Evolutionary conservation across 2,888 invertebrate species (phyloP), one percentile per base, ranked within the genome.

Genomic region (Balanococcus diminutus): DNA sequence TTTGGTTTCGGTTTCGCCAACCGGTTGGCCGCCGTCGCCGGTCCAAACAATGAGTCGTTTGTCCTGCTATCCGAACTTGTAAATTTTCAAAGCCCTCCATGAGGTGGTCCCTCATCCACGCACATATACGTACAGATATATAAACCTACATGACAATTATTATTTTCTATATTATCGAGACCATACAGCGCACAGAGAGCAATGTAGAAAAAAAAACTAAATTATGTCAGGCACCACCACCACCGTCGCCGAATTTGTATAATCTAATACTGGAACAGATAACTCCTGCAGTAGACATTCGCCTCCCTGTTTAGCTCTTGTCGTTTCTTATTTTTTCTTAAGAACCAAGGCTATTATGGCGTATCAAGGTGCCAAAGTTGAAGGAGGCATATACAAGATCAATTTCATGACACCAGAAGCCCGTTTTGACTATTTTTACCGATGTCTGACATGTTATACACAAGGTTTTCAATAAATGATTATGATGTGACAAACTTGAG

Each of bases 61-160:
- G 61, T 67, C 11, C 22, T 14, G 61, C 8, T 22, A 25, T 28
- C 28, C 25, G 25, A 67, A 67, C 61, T 67, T 67, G 61, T 67
- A 67, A 67, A 67, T 67, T 67, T 67, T 67, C 61, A 67, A 67
- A 67, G 51, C 28, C 14, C 61, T 67, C 61, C 61, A 67, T 28
- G 61, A 67, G 61, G 61, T 67, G 61, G 61, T 67, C 61, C 61
- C 28, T 67, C 51, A 5, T 51, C 61, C 61, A 67, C 61, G 61
- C 61, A 67, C 25, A 42, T 42, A 2, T 36, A 36, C 42, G 42
- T 42, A 42, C 42, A 42, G 8, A 67, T 11, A 28, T 5, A 67
- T 67, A 67, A 67, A 67, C 61, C 61, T 67, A 67, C 61, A 67
- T 28, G 61, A 67, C 61, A 67, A 67, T 67, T 67, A 67, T 67